Evolutionary conservation across 1,140 invertebrate species (phyloP), one percentile per base, ranked within the genome.

Genomic region (Tetragonula clypearis): DNA sequence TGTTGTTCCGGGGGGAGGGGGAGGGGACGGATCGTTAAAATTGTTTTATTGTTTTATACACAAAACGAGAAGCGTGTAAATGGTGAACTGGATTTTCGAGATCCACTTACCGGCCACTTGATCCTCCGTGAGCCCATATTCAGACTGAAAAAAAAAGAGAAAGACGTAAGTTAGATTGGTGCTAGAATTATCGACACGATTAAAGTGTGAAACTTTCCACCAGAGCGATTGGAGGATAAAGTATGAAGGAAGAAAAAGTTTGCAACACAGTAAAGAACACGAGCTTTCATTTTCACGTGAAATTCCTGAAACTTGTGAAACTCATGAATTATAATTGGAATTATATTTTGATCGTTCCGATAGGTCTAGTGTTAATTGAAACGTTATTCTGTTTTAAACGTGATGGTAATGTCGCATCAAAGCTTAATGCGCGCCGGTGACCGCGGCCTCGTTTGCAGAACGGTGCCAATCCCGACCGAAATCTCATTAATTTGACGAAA

Each of bases 71-170:
- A 21, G 5, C 19, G 14, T 41, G 41, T 53, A 17, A 81, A 53
- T 23, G 21, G 1, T 19, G 26, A 71, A 55, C 11, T 55, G 8
- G 23, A 30, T 72, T 21, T 23, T 49, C 26, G 17, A 19, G 9
- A 17, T 35, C 2, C 79, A 92, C 95, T 95, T 95, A 97, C 96
- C 97, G 89, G 97, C 97, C 79, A 98, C 97, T 96, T 98, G 97
- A 93, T 98, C 97, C 94, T 98, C 97, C 79, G 97, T 97, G 77
- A 98, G 96, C 89, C 97, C 97, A 95, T 98, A 98, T 94, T 98
- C 97, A 82, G 96, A 96, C 97, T 98, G 95, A 91, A 96, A 96
- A 92, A 94, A 26, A 92, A 94, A 92, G 41, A 41, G 41, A 82
- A 84, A 1, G 12, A 6, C 75, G 35, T 35, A 14, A 79, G n/a